These are phyloP conservation scores for Prionailurus bengalensis DNA, from an alignment of 2,113 vertebrate genomes.

Conservation along the genomic window DNA sequence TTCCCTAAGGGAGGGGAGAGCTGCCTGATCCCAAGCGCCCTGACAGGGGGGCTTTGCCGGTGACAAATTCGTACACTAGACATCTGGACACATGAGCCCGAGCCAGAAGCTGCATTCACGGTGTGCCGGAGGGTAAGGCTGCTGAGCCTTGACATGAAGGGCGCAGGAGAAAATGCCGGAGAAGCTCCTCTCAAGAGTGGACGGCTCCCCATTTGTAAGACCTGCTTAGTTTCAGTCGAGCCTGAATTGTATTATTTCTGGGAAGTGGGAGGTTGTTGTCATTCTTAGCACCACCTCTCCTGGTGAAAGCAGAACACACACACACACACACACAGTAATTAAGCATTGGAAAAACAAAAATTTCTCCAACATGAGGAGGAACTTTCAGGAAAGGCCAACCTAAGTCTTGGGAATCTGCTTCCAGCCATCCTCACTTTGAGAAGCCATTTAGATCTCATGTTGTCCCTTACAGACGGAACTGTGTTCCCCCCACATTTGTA, in stretches of 20 bases:
- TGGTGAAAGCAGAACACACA: neutral
- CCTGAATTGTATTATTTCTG: neutral
- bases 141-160: fast-evolving
- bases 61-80: fast-evolving
- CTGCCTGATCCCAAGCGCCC: fast-evolving
- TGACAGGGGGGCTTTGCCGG: fast-evolving
- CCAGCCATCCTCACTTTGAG: fast-evolving
- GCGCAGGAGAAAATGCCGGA: fast-evolving
- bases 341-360: neutral
- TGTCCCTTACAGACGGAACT: neutral
- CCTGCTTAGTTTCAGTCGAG: neutral
- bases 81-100: fast-evolving
- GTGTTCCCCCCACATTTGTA: too few relatives aligned
- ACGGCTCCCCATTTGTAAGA: neutral
- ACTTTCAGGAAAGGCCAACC: neutral
- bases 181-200: fast-evolving
- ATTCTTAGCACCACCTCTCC: neutral
- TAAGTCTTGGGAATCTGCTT: neutral
- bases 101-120: fast-evolving
- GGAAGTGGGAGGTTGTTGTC: neutral
- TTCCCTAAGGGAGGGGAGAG: fast-evolving
- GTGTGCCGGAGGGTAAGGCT: fast-evolving
- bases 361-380: neutral
- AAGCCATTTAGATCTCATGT: fast-evolving
- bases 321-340: neutral